Evolutionary conservation across 2,888 invertebrate species (phyloP), one percentile per base, ranked within the genome.

Genomic region (Galeruca laticollis): DNA sequence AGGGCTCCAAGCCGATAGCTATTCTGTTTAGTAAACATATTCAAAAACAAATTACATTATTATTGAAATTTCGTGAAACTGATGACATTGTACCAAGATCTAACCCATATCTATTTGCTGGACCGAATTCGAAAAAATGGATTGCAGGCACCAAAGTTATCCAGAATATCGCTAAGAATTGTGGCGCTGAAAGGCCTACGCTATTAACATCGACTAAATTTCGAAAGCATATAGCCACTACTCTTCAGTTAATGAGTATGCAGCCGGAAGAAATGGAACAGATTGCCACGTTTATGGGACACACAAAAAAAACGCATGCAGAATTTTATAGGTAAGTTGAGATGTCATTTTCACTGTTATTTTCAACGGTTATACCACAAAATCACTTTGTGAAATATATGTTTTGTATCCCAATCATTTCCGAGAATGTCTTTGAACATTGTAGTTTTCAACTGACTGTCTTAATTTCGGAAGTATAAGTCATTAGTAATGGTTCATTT

Each of bases 251-350:
- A 26, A 70, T 79, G 74, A 69, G 2, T 6, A 69, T 79, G 60
- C 43, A 73, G 51, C n/a, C 33, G 9, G 20, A 71, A 11, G 76
- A 77, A 60, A 75, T 76, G 74, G 73, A 78, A 35, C 78, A 78
- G 69, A 47, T 78, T 31, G 77, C 77, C 1, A 72, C 63, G 0
- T 78, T 78, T 47, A 79, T 79, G 78, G 78, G 75, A 0, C 76
- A 77, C 40, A 78, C 76, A 20, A 73, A 76, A 63, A 77, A 77
- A 69, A 76, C 76, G 1, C 78, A 78, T 62, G 35, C 66, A 1
- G 69, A 72, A 61, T 72, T 69, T 49, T 72, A 72, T 31, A 66
- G 69, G 72, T 60, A 63, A 49, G 49, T 52, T 4, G 9, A 9
- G 5, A 33, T 33, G 15, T 43, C 4, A 9, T 43, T 9, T 43